Evolutionary conservation across 2,113 vertebrate species (phyloP).

Genomic region (Fregata magnificens): DNA sequence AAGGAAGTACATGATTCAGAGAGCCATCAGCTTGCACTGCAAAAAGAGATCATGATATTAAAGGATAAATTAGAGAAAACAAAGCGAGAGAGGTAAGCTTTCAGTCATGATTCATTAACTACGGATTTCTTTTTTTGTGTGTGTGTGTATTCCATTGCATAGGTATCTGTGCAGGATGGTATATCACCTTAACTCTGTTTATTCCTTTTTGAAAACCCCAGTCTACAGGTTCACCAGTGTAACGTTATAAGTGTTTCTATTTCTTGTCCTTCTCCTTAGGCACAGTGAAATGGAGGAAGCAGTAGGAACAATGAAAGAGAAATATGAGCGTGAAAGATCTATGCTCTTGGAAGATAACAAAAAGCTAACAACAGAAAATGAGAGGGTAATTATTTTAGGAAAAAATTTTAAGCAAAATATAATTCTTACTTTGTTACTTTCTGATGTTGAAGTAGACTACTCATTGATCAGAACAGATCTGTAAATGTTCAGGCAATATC

Average conservation of each 20-base stretch:
- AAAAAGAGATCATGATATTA: constrained; percentile 88
- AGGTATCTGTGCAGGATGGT: background rate
- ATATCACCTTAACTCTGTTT: background rate
- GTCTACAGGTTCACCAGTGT: background rate
- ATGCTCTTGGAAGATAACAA: constrained; percentile 88
- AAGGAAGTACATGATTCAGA: constrained; percentile 94
- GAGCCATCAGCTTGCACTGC: constrained; percentile 84
- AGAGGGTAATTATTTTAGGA: constrained; percentile 79
- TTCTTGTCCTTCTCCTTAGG: constrained; percentile 63
- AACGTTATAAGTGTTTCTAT: background rate
- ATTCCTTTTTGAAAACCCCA: background rate
- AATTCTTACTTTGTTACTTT: background rate
- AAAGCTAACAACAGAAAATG: constrained; percentile 85
- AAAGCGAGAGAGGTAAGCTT: constrained; percentile 84
- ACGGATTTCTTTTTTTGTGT: background rate
- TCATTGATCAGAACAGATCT: background rate
- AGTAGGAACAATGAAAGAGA: constrained; percentile 81
- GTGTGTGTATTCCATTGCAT: background rate
- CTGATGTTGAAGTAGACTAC: background rate
- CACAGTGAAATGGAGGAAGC: constrained; percentile 89
- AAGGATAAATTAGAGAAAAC: constrained; percentile 91
- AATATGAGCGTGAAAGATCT: constrained; percentile 86
- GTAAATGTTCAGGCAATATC: background rate
- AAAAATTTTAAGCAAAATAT: background rate
- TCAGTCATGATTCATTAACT: background rate